Evolutionary conservation across 53 echinoderm and acorn worm species (phyloP), one percentile per base, ranked within the genome.

Genomic region (Actinopyga echinites): DNA sequence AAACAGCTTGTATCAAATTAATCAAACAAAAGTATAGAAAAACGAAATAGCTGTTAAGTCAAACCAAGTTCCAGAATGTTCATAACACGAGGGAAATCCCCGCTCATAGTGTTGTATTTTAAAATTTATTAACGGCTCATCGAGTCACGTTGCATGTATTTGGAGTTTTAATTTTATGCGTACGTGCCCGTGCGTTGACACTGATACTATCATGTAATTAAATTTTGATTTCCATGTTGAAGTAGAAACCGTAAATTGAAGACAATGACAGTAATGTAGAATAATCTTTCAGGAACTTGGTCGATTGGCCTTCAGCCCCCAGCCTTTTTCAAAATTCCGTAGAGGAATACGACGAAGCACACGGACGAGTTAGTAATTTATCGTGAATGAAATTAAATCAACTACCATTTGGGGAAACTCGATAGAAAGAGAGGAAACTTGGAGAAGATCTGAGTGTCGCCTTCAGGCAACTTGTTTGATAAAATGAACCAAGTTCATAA

Each of bases 271-370:
- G n/a, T 30, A 44, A 65, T 30, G 65, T 42, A 71, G 44, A 26
- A 21, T 40, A 71, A 40, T 40, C 42, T 23, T 42, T 40, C 42
- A 40, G 71, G 40, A 71, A 71, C 40, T 38, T 24, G 71, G 40
- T 71, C 26, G 40, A 71, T 71, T 71, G 71, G 71, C 71, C 71
- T 71, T 71, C 71, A 71, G 71, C 71, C 71, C 44, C 24, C 23
- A 71, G 71, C 24, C 71, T 25, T 71, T 21, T 32, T 66, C 25
- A 30, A 35, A 71, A 40, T 71, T 71, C 71, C 71, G 40, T 42
- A 25, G 71, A 71, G 43, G 42, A 42, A 44, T 71, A 32, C 24
- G 22, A 71, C 9, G 71, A 71, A 40, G 42, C 11, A 49, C 49
- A 22, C 4, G 25, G 31, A 71, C 71, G 71, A 42, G 31, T 49